phyloP scores from a whole-genome alignment of 2,797 vertebrate species.

The Oreortyx pictus region DNA sequence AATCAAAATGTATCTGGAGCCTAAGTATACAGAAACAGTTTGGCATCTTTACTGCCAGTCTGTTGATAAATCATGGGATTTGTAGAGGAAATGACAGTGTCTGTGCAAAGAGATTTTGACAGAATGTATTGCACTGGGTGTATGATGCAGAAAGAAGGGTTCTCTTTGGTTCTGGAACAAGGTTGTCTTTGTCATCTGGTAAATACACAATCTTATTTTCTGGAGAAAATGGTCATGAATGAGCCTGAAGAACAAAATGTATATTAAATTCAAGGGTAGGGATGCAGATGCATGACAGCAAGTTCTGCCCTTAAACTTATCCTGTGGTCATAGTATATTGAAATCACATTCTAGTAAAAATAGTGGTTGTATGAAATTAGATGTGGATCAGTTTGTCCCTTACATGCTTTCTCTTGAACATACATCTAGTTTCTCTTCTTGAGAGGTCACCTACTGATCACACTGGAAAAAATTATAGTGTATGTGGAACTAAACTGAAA shows the following conservation, averaged over 20 bases:
- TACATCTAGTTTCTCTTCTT: not conserved
- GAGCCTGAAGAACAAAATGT: not conserved
- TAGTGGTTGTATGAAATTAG: not conserved
- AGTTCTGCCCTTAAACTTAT: not conserved
- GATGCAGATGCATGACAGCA: too few relatives aligned
- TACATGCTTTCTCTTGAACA: not conserved
- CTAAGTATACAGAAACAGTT: too few relatives aligned
- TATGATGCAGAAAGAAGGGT: not conserved
- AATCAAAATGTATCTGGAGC: not conserved
- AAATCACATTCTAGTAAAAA: not conserved
- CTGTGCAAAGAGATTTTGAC: slow-evolving; percentile 11
- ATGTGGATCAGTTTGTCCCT: not conserved
- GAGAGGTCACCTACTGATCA: not conserved
- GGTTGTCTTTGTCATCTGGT: slow-evolving; percentile 44
- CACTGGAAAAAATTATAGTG: not conserved
- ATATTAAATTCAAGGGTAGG: not conserved
- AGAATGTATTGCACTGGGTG: slow-evolving; percentile 12
- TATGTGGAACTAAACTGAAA: slow-evolving; percentile 12
- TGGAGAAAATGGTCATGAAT: not conserved
- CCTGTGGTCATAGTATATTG: not conserved
- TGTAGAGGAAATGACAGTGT: not conserved
- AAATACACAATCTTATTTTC: slow-evolving; percentile 2
- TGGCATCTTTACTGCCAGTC: not conserved
- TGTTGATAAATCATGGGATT: not conserved
- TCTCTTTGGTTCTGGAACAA: slow-evolving; percentile 38